Base-by-base conservation (phyloP, 2,888 invertebrate genomes). In the Drosophila rubida region DNA sequence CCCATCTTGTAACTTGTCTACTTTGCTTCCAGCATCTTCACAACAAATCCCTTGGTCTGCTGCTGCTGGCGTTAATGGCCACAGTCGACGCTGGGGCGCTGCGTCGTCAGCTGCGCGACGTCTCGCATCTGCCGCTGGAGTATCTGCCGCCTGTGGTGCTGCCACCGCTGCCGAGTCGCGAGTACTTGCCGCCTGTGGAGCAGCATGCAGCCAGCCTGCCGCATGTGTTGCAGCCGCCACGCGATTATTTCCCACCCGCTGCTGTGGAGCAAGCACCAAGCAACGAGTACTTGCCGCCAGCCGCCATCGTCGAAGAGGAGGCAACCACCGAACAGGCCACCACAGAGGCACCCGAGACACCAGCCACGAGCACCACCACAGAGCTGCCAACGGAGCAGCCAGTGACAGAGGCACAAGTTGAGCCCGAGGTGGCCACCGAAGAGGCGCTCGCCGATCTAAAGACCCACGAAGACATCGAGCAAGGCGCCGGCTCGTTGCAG, bases 151-250 rank as follows among this genome's bases (percentile, higher is more conserved):
- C 91, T 49, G 70, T 85, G 67, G 63, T 60, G 57, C 32, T 90
- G 55, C 90, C 90, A 37, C 90, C 90, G 48, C 39, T 73, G 62
- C 77, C 60, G 3, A 88, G 84, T 48, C 87, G 81, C 25, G 68
- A 90, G 27, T 90, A 90, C 13, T 64, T 90, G 68, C 90, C 91
- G 25, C 91, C 90, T 0, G 73, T 83, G 25, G 84, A 88, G 50
- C 69, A 78, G 54, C 88, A 84, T 54, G 87, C 87, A 1, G 71
- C 88, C 0, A 70, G 60, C 6, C 44, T 84, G 48, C 30, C 78
- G 22, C 85, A 87, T 41, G 77, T 71, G 1, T 55, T 78, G 22
- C 53, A 62, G 48, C 76, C 77, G 7, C 87, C 89, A 11, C 82
- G 68, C 49, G 82, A 87, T 41, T 90, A 88, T 23, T 63, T 89